These are phyloP conservation scores for Chelon auratus DNA, from an alignment of 2,797 vertebrate species.

Conservation along the genomic window DNA sequence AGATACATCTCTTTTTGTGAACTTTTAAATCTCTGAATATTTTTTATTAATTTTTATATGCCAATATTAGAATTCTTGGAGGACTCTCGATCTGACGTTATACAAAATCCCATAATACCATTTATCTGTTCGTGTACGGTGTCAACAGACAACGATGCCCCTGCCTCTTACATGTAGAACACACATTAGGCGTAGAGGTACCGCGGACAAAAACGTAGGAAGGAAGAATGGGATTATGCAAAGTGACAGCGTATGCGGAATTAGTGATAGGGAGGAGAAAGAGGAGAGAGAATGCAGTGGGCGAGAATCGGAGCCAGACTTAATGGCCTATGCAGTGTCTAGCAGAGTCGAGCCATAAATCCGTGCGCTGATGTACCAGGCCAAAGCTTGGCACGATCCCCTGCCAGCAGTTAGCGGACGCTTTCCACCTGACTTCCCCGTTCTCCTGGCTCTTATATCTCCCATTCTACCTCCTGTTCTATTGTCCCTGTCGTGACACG, in stretches of 20 bases:
- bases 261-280: conserved; percentile 25
- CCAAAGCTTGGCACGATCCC: conserved; percentile 48
- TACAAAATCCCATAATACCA: too few species aligned
- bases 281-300: conserved; percentile 24
- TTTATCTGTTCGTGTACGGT: too few species aligned
- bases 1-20: too few species aligned
- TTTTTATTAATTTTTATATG: too few species aligned
- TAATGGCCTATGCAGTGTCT: conserved; percentile 64
- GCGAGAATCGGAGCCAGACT: conserved; percentile 54
- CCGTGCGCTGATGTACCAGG: conserved; percentile 53
- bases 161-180: background rate
- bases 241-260: background rate
- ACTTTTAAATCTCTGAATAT: too few species aligned
- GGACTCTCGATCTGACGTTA: too few species aligned
- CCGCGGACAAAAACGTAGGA: background rate
- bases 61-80: background rate
- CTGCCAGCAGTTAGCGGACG: conserved; percentile 52
- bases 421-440: conserved; percentile 70
- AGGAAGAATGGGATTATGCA: background rate
- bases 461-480: conserved; percentile 38
- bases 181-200: too few species aligned
- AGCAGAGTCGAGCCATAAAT: conserved; percentile 73
- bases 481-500: conserved; percentile 37
- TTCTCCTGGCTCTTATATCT: conserved; percentile 48
- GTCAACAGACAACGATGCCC: background rate